A percentile compares a stretch with the other conserved stretches of the same genome.
Conservation (phyloP, 2,113 vertebrate genomes). For the Arvicanthis niloticus region DNA sequence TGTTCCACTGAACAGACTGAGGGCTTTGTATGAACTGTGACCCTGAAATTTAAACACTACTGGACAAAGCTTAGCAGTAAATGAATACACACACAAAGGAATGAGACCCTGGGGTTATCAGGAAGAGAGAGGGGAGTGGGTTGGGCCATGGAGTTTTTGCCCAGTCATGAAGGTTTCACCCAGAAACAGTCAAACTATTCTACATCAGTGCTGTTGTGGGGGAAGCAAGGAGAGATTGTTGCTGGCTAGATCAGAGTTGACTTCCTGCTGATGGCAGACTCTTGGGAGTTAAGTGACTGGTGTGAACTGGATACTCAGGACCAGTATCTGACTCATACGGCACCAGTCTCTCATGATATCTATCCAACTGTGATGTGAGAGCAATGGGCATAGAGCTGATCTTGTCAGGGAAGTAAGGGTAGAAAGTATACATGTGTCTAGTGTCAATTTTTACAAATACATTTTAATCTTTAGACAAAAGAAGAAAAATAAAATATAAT, state of each 20-base stretch:
- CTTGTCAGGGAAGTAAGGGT: background rate
- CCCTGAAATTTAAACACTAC: fast-evolving
- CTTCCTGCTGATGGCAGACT: background rate
- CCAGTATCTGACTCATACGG: too few species aligned
- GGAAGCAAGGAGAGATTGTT: too few species aligned
- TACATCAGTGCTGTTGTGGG: background rate
- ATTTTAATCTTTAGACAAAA: background rate
- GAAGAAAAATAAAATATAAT: background rate
- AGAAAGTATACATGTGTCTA: background rate
- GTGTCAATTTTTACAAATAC: background rate
- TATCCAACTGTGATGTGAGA: too few species aligned
- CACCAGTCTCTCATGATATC: background rate
- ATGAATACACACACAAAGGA: background rate
- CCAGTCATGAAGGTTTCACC: background rate
- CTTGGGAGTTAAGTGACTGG: too few species aligned
- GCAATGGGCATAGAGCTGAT: fast-evolving
- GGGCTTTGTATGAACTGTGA: background rate
- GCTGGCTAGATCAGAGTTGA: fast-evolving
- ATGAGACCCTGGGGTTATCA: background rate
- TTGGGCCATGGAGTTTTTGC: too few species aligned
- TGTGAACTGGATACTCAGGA: background rate
- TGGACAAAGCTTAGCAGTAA: background rate
- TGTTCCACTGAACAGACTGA: background rate
- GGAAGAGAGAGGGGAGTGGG: background rate
- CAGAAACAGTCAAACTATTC: too few species aligned